Conservation (phyloP, 2,888 invertebrate genomes). For the Melanophora roralis region DNA sequence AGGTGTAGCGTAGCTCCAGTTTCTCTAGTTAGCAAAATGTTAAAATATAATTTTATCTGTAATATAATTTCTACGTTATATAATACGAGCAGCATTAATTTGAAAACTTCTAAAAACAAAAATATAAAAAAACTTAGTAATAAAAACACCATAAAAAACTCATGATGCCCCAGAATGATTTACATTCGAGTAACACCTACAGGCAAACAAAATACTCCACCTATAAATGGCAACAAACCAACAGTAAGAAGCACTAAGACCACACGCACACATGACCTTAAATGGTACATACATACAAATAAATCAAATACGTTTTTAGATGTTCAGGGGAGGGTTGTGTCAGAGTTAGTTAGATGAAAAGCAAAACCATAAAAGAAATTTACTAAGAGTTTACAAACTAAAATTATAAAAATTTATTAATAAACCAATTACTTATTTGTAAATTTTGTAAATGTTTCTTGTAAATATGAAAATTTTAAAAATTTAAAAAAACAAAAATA, state of each 20-base stretch:
- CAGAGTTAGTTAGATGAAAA: neutral
- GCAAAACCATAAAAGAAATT: too few relatives aligned
- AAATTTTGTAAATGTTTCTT: too few relatives aligned
- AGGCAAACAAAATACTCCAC: conserved; percentile 12
- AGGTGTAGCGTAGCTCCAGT: too few relatives aligned
- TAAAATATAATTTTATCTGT: conserved; percentile 18
- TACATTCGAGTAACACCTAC: neutral
- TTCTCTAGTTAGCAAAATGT: neutral
- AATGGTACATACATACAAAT: neutral
- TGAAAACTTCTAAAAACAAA: conserved; percentile 14
- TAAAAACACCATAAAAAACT: conserved; percentile 1
- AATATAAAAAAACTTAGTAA: neutral
- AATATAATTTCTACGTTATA: too few relatives aligned
- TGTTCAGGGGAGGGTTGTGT: neutral
- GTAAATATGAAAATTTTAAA: too few relatives aligned
- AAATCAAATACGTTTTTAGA: neutral
- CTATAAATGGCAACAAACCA: neutral
- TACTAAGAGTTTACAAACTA: too few relatives aligned
- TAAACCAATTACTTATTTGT: too few relatives aligned
- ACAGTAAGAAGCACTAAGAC: conserved; percentile 4
- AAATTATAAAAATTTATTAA: too few relatives aligned
- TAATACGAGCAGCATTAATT: too few relatives aligned
- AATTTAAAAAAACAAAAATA: too few relatives aligned
- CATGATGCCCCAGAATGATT: neutral
- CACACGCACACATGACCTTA: conserved; percentile 10